Percentiles rank a stretch among this genome's conserved stretches.
These are phyloP conservation scores for Trimorus sp. DNA, from an alignment of 2,888 invertebrate genomes.

Conservation along the genomic window DNA sequence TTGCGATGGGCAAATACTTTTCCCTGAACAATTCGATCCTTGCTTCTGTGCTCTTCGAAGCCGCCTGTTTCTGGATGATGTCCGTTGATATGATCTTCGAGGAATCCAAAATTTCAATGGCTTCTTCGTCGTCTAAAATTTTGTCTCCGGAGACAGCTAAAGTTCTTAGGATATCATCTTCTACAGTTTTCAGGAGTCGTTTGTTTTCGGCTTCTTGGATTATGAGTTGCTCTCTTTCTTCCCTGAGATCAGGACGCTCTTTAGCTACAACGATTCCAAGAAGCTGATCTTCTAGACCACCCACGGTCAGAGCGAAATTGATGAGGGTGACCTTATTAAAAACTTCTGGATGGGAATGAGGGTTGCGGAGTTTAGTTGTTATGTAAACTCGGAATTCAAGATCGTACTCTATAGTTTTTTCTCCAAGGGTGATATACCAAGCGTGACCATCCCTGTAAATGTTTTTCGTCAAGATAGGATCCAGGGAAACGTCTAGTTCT, in stretches of 20 bases:
- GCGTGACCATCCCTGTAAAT: constrained; percentile 89
- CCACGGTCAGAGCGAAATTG: constrained; percentile 91
- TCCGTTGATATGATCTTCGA: constrained; percentile 92
- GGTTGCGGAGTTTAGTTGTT: constrained; percentile 92
- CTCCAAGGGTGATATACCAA: constrained; percentile 89
- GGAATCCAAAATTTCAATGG: constrained; percentile 93
- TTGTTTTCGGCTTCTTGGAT: constrained; percentile 91
- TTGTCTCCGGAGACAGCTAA: constrained; percentile 92
- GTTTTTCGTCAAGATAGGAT: constrained; percentile 89
- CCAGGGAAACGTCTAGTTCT: constrained; percentile 89
- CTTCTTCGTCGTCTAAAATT: constrained; percentile 94
- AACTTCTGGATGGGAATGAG: constrained; percentile 92
- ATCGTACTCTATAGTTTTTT: constrained; percentile 90
- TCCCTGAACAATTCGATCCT: constrained; percentile 89
- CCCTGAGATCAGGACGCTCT: constrained; percentile 92
- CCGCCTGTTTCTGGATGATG: constrained; percentile 91
- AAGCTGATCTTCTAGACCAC: constrained; percentile 92
- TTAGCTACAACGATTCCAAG: constrained; percentile 92
- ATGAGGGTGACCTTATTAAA: constrained; percentile 92
- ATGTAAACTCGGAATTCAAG: constrained; percentile 89
- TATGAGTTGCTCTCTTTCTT: constrained; percentile 90
- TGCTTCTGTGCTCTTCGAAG: constrained; percentile 88
- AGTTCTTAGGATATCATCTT: constrained; percentile 93
- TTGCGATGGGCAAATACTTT: constrained; percentile 90
- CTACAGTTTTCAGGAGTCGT: constrained; percentile 89